phyloP scores from a whole-genome alignment of 1,140 invertebrate species.

The Popillia japonica region DNA sequence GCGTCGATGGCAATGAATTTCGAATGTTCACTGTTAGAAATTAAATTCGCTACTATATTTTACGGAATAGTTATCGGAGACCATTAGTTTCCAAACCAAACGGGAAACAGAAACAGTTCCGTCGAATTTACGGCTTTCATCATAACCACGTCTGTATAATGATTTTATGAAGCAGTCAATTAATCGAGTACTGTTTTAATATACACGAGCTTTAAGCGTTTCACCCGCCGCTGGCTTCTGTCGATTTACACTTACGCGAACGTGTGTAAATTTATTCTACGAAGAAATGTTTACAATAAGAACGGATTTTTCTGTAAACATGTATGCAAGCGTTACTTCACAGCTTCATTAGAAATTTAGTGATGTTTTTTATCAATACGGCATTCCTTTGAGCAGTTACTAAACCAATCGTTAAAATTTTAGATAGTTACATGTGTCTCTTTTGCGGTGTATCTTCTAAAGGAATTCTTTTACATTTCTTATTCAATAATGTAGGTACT shows the following conservation, averaged over 20 bases:
- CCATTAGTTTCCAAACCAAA: slow-evolving; percentile 1
- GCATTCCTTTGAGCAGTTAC: no score
- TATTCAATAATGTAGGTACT: no score
- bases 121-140: not conserved
- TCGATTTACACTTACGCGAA: slow-evolving; percentile 17
- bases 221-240: not conserved
- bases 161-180: slow-evolving; percentile 31
- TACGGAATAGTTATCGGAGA: slow-evolving; percentile 2
- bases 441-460: no score
- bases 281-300: slow-evolving; percentile 19
- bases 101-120: slow-evolving; percentile 29
- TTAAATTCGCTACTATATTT: slow-evolving; percentile 3
- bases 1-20: slow-evolving; percentile 4
- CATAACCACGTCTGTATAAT: slow-evolving; percentile 19
- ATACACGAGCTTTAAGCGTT: not conserved
- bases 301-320: not conserved
- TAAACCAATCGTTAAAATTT: no score
- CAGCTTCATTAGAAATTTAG: not conserved
- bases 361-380: not conserved
- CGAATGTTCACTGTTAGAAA: not conserved
- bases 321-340: not conserved
- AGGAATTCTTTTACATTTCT: no score
- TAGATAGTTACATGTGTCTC: no score
- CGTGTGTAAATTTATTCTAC: not conserved
- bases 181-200: slow-evolving; percentile 9